phyloP scores from a whole-genome alignment of 2,888 invertebrate species.

The Tortrix viridana region DNA sequence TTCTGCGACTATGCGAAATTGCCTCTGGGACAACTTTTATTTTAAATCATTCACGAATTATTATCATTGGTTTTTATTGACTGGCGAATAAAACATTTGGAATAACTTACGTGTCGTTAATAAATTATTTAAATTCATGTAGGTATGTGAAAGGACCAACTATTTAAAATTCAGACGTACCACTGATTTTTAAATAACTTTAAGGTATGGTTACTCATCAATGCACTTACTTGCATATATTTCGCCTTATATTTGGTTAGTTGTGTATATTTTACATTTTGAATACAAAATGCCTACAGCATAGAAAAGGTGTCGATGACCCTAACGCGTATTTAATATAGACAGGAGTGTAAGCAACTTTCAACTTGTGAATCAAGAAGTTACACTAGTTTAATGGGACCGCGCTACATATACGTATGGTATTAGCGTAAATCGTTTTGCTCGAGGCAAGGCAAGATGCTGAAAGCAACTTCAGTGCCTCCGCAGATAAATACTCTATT shows the following conservation, averaged over 20 bases:
- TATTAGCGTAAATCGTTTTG: conserved; percentile 57
- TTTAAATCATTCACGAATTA: conserved; percentile 42
- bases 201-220: conserved; percentile 49
- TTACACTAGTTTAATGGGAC: conserved; percentile 53
- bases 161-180: conserved; percentile 49
- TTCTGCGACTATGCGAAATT: conserved; percentile 39
- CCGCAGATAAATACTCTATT: conserved; percentile 65
- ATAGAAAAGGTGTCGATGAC: conserved; percentile 63
- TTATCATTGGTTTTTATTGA: conserved; percentile 52
- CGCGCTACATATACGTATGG: conserved; percentile 55
- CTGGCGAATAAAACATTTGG: conserved; percentile 30
- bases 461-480: conserved; percentile 7
- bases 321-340: conserved; percentile 51
- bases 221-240: conserved; percentile 47
- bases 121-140: conserved; percentile 43
- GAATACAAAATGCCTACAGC: conserved; percentile 41
- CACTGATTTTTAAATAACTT: conserved; percentile 46
- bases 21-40: conserved; percentile 31
- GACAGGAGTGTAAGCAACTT: conserved; percentile 58
- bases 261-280: conserved; percentile 44
- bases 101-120: conserved; percentile 36
- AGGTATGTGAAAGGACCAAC: conserved; percentile 50
- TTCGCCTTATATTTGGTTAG: conserved; percentile 26
- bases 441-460: conserved; percentile 42
- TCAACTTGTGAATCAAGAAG: conserved; percentile 57